Base-by-base conservation (phyloP, 2,113 vertebrate species). In the Syrmaticus mikado region DNA sequence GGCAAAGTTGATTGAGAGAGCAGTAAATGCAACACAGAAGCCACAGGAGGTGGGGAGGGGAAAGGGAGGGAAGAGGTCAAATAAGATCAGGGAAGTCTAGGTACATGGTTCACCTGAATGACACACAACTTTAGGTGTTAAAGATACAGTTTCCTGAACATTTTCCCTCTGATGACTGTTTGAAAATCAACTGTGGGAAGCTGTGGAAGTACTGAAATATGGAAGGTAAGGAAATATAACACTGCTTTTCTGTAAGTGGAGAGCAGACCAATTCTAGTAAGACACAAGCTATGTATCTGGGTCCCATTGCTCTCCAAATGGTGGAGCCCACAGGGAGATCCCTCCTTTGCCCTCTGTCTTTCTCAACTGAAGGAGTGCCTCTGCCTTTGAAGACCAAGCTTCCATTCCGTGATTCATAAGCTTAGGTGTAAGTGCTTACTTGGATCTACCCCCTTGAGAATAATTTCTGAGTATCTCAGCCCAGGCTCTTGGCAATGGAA, bases 391-490 rank as follows among this genome's bases (percentile, higher is more conserved):
- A 81, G 7, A 2, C 7, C 52, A 52, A 16, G 21, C 61, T 73
- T 89, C 30, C 70, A 40, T 82, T 77, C 50, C 80, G 1, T 28
- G 38, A 32, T 24, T 60, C 0, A 1, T 58, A 62, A 78, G 7
- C 5, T 87, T 71, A 79, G 11, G 21, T 57, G 3, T 89, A 74
- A 82, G 64, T 55, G 19, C 18, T 95, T 80, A 19, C 34, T 92
- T 73, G 55, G 38, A 80, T 55, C 38, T 85, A 14, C 0, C 1
- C 7, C 41, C 25, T 28, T 55, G 21, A 82, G 67, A 77, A 85
- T 58, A 62, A 43, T 92, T 80, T 84, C 58, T 58, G 62, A 73
- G 14, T 95, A 78, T 89, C 82, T 94, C 48, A 53, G 32, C 52
- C 60, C n/a, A 79, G 36, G 67, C 41, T 78, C 30, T 81, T 91